Conservation (phyloP, 2,113 vertebrate species). For the Plestiodon gilberti region DNA sequence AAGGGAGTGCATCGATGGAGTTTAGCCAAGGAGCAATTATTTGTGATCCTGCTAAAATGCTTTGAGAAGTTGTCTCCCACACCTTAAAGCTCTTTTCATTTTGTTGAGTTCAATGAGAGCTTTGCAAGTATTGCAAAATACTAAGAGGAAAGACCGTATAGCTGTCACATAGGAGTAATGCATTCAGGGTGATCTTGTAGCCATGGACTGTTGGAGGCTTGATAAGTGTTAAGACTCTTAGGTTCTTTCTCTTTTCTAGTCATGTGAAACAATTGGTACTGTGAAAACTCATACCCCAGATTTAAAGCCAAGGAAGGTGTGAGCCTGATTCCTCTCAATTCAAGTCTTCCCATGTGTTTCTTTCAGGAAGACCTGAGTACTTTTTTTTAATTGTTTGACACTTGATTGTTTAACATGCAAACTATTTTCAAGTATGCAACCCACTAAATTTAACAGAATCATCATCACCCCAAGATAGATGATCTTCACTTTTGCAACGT, state of each 20-base stretch:
- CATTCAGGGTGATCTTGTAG: not conserved
- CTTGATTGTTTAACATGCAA: no score
- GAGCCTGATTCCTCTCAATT: no score
- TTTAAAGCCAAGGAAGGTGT: no score
- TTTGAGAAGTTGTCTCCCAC: not conserved
- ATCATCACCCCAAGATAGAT: no score
- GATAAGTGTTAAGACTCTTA: not conserved
- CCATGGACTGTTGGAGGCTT: not conserved
- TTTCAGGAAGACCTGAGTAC: no score
- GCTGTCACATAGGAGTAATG: not conserved
- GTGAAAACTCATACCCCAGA: not conserved
- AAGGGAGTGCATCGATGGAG: not conserved
- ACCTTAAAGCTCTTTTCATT: not conserved
- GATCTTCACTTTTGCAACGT: no score
- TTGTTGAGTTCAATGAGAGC: rapidly evolving
- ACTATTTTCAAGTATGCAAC: no score
- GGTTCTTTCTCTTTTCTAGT: not conserved
- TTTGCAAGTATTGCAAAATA: not conserved
- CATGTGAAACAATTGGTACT: not conserved
- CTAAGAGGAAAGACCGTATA: not conserved
- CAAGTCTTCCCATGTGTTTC: not conserved
- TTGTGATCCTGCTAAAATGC: slow-evolving; percentile 10
- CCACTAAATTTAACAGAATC: no score
- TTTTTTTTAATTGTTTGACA: no score
- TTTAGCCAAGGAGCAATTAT: slow-evolving; percentile 15